Evolutionary conservation across 2,113 vertebrate genomes (phyloP).

Genomic region (Dinomys branickii): DNA sequence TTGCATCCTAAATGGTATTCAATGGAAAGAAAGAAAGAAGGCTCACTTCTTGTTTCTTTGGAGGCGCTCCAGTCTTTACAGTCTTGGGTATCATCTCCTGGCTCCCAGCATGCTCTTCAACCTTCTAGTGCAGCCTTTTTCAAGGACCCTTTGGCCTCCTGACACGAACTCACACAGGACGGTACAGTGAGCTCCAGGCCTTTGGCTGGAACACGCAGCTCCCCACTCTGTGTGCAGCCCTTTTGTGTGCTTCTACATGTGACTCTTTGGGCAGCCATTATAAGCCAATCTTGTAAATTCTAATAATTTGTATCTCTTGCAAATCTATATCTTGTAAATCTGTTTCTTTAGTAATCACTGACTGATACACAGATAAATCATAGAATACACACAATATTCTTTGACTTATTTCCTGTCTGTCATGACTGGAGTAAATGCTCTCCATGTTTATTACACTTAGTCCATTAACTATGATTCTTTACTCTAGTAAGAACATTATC

Average conservation of each 20-base stretch:
- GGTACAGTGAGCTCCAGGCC: not conserved
- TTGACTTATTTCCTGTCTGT: not conserved
- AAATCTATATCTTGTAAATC: not conserved
- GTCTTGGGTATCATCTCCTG: not conserved
- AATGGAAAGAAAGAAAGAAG: not conserved
- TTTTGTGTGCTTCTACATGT: not conserved
- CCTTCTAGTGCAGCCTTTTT: not conserved
- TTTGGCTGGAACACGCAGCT: not conserved
- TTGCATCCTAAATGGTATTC: not conserved
- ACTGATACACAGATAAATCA: not conserved
- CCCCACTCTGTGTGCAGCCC: not conserved
- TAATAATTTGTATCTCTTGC: not conserved
- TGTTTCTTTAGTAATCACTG: not conserved
- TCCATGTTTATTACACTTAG: constrained; percentile 11
- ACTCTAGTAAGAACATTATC: not conserved
- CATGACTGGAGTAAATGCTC: not conserved
- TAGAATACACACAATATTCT: not conserved
- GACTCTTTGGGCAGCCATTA: not conserved
- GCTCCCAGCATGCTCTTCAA: not conserved
- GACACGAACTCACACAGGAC: not conserved
- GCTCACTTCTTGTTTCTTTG: not conserved
- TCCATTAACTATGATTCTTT: not conserved
- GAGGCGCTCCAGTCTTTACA: not conserved
- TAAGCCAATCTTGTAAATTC: not conserved
- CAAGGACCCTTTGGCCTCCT: not conserved